These are phyloP conservation scores for Tethya wilhelma DNA, from an alignment of 37 sponge, comb jelly and placozoan species.

Conservation along the genomic window DNA sequence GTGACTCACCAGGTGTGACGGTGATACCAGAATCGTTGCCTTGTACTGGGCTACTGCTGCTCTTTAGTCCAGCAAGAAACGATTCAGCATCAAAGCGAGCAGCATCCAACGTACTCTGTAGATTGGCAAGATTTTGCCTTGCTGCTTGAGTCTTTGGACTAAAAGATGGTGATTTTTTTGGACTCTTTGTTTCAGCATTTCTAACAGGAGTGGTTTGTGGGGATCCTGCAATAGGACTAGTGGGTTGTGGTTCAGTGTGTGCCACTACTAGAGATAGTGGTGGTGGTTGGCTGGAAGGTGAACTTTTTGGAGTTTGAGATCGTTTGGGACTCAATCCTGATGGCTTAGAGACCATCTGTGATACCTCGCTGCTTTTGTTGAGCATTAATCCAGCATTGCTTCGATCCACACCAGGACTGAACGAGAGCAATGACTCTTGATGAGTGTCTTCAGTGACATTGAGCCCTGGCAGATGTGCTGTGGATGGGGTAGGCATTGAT, in stretches of 20 bases:
- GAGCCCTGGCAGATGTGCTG: constrained; percentile 19
- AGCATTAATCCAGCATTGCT: background rate
- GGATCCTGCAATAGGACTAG: background rate
- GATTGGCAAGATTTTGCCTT: constrained; percentile 26
- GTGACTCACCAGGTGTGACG: too few species aligned
- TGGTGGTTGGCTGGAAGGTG: background rate
- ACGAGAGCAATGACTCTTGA: background rate
- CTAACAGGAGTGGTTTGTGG: background rate
- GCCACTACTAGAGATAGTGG: background rate
- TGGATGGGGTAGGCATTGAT: constrained; percentile 32
- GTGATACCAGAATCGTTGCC: background rate
- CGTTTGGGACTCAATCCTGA: background rate
- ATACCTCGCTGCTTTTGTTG: background rate
- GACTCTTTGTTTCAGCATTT: background rate
- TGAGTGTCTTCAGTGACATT: background rate
- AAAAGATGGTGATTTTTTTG: background rate
- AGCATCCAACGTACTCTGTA: constrained; percentile 29
- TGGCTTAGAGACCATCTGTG: background rate
- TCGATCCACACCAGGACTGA: background rate
- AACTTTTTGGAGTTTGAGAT: background rate
- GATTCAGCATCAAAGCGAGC: constrained; percentile 21
- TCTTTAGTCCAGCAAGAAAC: constrained; percentile 26
- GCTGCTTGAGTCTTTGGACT: constrained; percentile 15
- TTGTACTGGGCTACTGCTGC: background rate
- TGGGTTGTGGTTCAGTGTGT: constrained; percentile 1